Evolutionary conservation across 2,888 invertebrate species (phyloP).

Genomic region (Liodrosophila aerea): DNA sequence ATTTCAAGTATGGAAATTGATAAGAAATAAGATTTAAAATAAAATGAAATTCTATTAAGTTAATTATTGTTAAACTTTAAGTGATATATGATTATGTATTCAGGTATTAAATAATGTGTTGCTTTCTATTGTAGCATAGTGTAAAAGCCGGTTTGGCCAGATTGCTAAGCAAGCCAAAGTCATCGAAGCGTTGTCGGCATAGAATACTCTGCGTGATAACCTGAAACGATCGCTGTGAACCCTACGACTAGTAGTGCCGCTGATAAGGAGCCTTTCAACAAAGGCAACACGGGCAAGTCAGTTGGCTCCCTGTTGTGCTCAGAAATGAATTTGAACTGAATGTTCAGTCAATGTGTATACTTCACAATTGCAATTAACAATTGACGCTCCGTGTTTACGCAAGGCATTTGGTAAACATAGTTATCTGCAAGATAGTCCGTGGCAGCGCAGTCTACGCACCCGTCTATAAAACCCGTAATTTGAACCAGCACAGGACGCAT

Average conservation of each 20-base stretch:
- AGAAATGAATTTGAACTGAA: slow-evolving; percentile 29
- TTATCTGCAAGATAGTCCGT: slow-evolving; percentile 44
- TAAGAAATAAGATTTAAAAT: too few species aligned
- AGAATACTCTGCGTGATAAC: slow-evolving; percentile 42
- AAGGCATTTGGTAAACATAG: slow-evolving; percentile 40
- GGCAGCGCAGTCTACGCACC: background rate
- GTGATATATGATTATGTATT: too few species aligned
- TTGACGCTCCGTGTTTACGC: slow-evolving; percentile 34
- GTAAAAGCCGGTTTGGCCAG: slow-evolving; percentile 18
- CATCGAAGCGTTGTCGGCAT: background rate
- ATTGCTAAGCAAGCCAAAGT: slow-evolving; percentile 25
- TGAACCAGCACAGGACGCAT: slow-evolving; percentile 40
- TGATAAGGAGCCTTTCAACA: slow-evolving; percentile 50
- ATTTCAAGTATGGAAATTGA: background rate
- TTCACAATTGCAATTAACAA: slow-evolving; percentile 60
- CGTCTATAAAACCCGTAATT: slow-evolving; percentile 43
- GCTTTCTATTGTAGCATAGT: slow-evolving; percentile 38
- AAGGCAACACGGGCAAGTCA: slow-evolving; percentile 19
- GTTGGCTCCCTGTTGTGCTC: slow-evolving; percentile 37
- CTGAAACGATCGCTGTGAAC: slow-evolving; percentile 46
- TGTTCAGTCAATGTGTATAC: slow-evolving; percentile 45
- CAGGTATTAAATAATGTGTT: background rate
- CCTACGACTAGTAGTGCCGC: slow-evolving; percentile 14
- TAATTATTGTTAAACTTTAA: too few species aligned
- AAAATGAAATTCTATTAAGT: too few species aligned